phyloP scores from a whole-genome alignment of 2,888 invertebrate genomes.

The Xestia rhomboidea region DNA sequence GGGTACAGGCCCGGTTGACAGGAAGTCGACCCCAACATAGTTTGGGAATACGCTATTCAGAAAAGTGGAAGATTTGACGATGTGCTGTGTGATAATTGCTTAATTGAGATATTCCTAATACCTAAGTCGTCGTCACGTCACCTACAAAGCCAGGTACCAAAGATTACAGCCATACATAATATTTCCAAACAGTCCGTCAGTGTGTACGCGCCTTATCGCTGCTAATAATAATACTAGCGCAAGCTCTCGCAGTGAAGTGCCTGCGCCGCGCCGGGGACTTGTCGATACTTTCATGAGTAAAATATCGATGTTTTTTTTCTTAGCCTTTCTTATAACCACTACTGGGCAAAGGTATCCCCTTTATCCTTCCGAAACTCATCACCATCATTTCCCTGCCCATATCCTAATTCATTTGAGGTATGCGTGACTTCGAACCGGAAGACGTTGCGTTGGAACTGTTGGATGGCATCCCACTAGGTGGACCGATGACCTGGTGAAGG shows the following conservation, averaged over 20 bases:
- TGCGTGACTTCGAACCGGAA: too few relatives aligned
- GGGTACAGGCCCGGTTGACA: too few relatives aligned
- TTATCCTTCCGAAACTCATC: neutral
- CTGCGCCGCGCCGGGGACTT: conserved; percentile 27
- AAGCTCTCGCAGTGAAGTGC: conserved; percentile 75
- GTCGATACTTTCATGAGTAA: conserved; percentile 38
- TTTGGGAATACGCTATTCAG: too few relatives aligned
- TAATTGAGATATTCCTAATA: neutral
- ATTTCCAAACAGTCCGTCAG: conserved; percentile 47
- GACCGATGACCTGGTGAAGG: too few relatives aligned
- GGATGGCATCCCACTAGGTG: too few relatives aligned
- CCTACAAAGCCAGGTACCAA: neutral
- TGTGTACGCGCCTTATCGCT: conserved; percentile 75
- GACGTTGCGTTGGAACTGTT: too few relatives aligned
- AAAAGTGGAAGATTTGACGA: too few relatives aligned
- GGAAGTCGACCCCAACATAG: too few relatives aligned
- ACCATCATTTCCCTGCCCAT: too few relatives aligned
- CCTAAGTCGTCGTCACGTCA: neutral
- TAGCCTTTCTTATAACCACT: neutral
- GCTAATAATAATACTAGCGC: conserved; percentile 89
- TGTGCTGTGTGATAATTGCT: too few relatives aligned
- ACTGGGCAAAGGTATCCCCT: neutral
- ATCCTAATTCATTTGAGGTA: too few relatives aligned
- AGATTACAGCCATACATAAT: conserved; percentile 27
- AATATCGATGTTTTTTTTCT: conserved; percentile 14